Evolutionary conservation across 2,797 vertebrate genomes (phyloP).

Genomic region (Spinibarbus caldwelli): DNA sequence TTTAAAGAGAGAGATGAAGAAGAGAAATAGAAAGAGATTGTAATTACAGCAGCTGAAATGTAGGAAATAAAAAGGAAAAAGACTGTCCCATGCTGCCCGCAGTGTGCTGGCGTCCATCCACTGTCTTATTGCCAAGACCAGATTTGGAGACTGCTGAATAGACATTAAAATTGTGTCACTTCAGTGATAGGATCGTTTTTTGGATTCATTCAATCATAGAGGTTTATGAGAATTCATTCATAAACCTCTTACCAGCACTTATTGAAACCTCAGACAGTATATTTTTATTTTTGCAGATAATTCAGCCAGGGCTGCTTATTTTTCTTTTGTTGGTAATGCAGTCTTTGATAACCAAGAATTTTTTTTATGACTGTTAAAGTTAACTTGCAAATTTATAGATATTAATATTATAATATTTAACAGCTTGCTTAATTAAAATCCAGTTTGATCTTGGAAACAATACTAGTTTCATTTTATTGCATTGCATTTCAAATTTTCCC

Average conservation of each 20-base stretch:
- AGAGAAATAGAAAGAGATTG: conserved; percentile 24
- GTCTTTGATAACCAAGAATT: background rate
- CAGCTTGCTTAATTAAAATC: no score
- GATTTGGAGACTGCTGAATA: conserved; percentile 36
- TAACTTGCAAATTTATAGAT: no score
- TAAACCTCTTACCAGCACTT: background rate
- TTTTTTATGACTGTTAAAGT: no score
- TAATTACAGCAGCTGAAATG: conserved; percentile 36
- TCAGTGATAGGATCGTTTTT: conserved; percentile 9
- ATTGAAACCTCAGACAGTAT: background rate
- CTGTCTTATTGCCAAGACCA: conserved; percentile 24
- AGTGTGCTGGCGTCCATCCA: conserved; percentile 14
- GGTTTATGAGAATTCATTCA: background rate
- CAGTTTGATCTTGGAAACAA: no score
- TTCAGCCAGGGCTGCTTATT: background rate
- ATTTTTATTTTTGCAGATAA: background rate
- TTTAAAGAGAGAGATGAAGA: conserved; percentile 24
- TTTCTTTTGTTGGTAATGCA: background rate
- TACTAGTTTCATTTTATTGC: no score
- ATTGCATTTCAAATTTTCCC: no score
- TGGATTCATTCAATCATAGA: background rate
- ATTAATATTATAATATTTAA: no score
- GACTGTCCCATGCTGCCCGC: conserved; percentile 37
- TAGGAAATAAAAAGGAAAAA: conserved; percentile 35
- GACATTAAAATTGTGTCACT: conserved; percentile 49